These are phyloP conservation scores for Coenobita brevimanus DNA, from an alignment of 1,140 invertebrate species.

Conservation along the genomic window DNA sequence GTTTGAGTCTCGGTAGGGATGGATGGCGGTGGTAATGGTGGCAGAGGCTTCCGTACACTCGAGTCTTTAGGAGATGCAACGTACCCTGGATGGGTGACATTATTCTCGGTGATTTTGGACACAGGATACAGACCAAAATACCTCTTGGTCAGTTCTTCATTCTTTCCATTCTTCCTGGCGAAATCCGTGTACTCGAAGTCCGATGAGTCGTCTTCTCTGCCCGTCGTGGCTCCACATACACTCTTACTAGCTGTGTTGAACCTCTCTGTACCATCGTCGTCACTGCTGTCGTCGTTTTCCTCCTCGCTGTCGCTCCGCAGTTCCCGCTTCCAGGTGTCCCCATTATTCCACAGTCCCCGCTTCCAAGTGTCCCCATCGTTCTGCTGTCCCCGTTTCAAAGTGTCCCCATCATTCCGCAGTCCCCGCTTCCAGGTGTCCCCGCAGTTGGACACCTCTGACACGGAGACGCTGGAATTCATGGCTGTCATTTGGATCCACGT, in stretches of 20 bases:
- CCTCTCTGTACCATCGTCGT: conserved; percentile 57
- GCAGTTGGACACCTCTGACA: conserved; percentile 33
- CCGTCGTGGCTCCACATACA: not conserved
- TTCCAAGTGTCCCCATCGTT: too few species aligned
- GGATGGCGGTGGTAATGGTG: not conserved
- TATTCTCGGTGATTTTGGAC: not conserved
- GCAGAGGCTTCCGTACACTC: not conserved
- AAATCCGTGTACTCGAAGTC: conserved; percentile 56
- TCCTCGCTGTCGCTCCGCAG: too few species aligned
- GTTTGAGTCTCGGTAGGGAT: not conserved
- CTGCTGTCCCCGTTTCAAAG: too few species aligned
- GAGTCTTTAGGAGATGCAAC: not conserved
- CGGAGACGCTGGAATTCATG: conserved; percentile 38
- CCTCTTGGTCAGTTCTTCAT: not conserved
- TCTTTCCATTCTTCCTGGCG: not conserved
- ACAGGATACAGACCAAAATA: not conserved
- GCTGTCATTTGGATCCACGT: conserved; percentile 63
- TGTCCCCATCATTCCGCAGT: too few species aligned
- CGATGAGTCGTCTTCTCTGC: conserved; percentile 49
- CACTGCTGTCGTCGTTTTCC: conserved; percentile 26
- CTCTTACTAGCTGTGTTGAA: conserved; percentile 56
- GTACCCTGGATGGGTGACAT: too few species aligned
- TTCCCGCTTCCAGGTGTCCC: too few species aligned
- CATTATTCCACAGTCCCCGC: not conserved
- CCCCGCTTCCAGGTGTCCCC: not conserved